Evolutionary conservation across 2,113 vertebrate species (phyloP), one percentile per base, ranked within the genome.

Genomic region (Perca schrenkii): DNA sequence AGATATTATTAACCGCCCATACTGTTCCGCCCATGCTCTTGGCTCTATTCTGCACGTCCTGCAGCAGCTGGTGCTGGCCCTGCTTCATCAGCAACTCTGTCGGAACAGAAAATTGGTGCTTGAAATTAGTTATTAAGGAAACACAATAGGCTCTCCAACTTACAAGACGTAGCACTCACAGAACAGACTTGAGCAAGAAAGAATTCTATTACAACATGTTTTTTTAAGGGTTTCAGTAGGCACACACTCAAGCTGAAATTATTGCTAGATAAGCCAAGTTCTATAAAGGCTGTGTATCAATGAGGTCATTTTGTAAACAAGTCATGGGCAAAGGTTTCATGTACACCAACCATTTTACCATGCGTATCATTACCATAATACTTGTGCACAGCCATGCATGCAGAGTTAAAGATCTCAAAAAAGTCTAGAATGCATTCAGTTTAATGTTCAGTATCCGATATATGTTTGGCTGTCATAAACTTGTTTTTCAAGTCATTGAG

Each of bases 61-160:
- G 79, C 82, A 78, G 68, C 77, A 82, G 81, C 75, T 86, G 84
- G 46, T 77, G 70, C 50, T 83, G 66, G 72, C 77, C 80, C 75
- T 84, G 84, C 86, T 88, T 82, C 68, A 82, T 90, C 86, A 90
- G 84, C 78, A 90, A 70, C 71, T 84, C 68, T 74, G 68, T 50
- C 53, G 36, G 25, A 63, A n/a, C 34, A 80, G 36, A 79, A 43
- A 82, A 82, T 40, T 76, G 70, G 21, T 74, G 66, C 67, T 65
- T 73, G 40, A 84, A 74, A 80, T 86, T 17, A 50, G 75, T 76
- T 67, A 80, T 77, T 86, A 75, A 62, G 57, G 54, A 46, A 71
- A 68, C 31, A 83, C 79, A 80, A 80, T 34, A 54, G 67, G 25
- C 46, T 74, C 17, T 13, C 78, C 31, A 25, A 64, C 40, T 58